Conservation (phyloP, 2,797 vertebrate species). For the Smutsia temminckii region DNA sequence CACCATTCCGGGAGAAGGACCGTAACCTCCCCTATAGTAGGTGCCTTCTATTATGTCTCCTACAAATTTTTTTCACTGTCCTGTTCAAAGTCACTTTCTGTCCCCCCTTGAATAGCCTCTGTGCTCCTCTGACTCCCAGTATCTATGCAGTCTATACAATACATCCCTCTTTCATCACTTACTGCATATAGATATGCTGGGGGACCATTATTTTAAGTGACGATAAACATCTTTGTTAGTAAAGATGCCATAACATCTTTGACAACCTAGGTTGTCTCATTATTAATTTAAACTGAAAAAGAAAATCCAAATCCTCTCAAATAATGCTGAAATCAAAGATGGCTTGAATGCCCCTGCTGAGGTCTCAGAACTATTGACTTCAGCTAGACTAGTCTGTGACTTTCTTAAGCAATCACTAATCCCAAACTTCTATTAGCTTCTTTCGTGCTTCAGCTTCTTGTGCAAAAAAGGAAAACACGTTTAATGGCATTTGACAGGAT, state of each 20-base stretch:
- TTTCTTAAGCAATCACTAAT: neutral
- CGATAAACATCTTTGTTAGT: neutral
- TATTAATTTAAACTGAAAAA: constrained; percentile 7
- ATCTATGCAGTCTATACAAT: neutral
- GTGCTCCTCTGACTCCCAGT: neutral
- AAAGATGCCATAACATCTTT: constrained; percentile 28
- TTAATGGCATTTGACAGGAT: neutral
- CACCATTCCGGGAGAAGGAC: neutral
- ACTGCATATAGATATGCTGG: neutral
- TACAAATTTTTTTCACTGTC: neutral
- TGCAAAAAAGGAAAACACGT: neutral
- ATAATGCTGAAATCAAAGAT: constrained; percentile 10
- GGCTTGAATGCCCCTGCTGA: neutral
- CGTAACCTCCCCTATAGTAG: neutral
- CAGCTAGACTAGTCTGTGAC: neutral
- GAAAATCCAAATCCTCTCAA: neutral
- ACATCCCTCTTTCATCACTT: neutral
- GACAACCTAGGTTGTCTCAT: neutral
- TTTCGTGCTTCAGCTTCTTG: neutral
- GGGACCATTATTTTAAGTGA: neutral
- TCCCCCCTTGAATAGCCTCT: neutral
- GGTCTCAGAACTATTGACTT: neutral
- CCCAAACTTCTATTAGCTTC: neutral
- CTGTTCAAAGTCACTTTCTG: neutral
- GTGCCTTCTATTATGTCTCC: neutral